Evolutionary conservation across 2,113 vertebrate species (phyloP), one percentile per base, ranked within the genome.

Genomic region (Syngnathoides biaculeatus): DNA sequence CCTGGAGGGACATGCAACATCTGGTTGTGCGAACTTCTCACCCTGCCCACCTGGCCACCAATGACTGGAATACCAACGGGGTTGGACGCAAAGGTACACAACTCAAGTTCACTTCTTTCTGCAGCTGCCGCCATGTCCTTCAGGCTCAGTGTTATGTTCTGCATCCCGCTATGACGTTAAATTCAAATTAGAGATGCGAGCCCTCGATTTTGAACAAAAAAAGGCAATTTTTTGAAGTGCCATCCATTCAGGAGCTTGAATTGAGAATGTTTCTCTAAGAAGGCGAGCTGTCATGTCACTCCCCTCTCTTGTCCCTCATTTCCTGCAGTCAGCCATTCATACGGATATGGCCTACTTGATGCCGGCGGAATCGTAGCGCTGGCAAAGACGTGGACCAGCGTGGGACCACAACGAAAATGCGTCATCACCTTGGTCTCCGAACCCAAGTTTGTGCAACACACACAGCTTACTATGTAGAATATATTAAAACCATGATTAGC

Each of bases 1-100:
- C 97, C 0, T 99, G 97, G 97, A 92, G 97, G 57, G 97, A 98
- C 86, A 98, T 98, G 97, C 97, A 99, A 87, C 96, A 99, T 85
- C 90, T 98, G 67, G 97, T 99, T 35, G 97, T 99, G 2, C 93
- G 86, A 88, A 98, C 96, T 0, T 98, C 97, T 0, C 94, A 93
- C 78, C 96, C 97, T 0, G 93, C 92, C 19, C 94, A 97, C 87
- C 95, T 99, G 74, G 92, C 93, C 0, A 92, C 97, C 48, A 95
- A 94, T 0, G 97, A 99, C 81, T 99, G 97, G 97, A 88, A 90
- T 77, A 97, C 92, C 84, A 98, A 99, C 0, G 97, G 97, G 0
- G 94, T 98, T 0, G 95, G 95, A n/a, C 96, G 97, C 57, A 93
- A 94, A 96, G 97, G 97, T 98, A 89, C 56, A 17, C 67, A 43